Evolutionary conservation across 1,140 invertebrate genomes (phyloP).

Genomic region (Aphis craccivora): DNA sequence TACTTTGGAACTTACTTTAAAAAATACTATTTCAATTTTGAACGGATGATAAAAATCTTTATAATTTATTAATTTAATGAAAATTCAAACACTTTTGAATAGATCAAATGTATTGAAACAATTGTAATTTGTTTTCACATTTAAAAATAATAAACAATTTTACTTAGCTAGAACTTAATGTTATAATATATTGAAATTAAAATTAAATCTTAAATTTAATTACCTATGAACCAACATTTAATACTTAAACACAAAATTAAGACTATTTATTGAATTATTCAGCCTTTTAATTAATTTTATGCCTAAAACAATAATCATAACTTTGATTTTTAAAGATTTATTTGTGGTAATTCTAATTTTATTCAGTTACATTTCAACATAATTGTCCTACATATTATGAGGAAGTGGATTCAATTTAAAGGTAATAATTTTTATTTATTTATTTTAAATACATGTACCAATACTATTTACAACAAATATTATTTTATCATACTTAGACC

Average conservation of each 20-base stretch:
- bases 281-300: conserved; percentile 7
- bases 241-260: background rate
- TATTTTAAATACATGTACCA: background rate
- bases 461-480: background rate
- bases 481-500: background rate
- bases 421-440: background rate
- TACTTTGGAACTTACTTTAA: background rate
- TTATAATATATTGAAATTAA: background rate
- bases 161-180: background rate
- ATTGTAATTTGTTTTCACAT: background rate
- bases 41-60: background rate
- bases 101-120: background rate
- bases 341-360: background rate
- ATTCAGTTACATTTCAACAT: background rate
- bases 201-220: background rate
- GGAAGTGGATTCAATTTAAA: background rate
- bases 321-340: background rate
- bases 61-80: background rate
- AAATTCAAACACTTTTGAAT: background rate
- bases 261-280: background rate
- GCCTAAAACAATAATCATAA: background rate
- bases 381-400: background rate
- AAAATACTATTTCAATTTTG: background rate
- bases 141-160: background rate
- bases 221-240: background rate